A percentile compares a stretch with the other conserved stretches of the same genome.
These are phyloP conservation scores for Salpingus planirostris DNA, from an alignment of 2,888 invertebrate genomes.

Conservation along the genomic window DNA sequence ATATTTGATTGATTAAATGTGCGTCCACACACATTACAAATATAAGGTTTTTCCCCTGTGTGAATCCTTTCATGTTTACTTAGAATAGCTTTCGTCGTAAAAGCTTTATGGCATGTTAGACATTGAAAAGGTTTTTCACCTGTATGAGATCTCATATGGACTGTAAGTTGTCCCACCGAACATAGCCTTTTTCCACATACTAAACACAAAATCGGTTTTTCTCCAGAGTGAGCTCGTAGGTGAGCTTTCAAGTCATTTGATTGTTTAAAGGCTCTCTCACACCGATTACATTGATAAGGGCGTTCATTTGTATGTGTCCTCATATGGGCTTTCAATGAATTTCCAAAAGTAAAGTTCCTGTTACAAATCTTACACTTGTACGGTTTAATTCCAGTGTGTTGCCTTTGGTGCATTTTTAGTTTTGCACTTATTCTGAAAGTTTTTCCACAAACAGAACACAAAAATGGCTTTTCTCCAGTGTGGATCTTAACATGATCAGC, in stretches of 20 bases:
- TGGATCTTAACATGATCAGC: conserved; percentile 38
- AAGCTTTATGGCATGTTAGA: too few species aligned
- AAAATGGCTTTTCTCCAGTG: conserved; percentile 36
- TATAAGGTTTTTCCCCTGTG: too few species aligned
- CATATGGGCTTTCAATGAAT: conserved; percentile 26
- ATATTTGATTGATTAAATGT: too few species aligned
- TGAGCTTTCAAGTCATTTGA: conserved; percentile 38
- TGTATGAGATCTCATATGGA: too few species aligned
- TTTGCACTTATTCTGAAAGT: conserved; percentile 36
- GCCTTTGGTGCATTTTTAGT: conserved; percentile 30
- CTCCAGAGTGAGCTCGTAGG: conserved; percentile 42
- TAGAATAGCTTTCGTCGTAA: too few species aligned
- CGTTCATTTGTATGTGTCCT: conserved; percentile 29
- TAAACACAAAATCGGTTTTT: conserved; percentile 43
- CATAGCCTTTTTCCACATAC: conserved; percentile 37
- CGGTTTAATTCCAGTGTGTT: conserved; percentile 30
- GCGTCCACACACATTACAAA: too few species aligned
- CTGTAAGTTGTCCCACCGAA: too few species aligned
- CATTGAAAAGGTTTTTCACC: too few species aligned
- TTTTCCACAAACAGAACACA: conserved; percentile 32
- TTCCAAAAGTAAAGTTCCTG: conserved; percentile 21
- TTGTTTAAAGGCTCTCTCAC: conserved; percentile 38
- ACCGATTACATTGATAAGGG: conserved; percentile 33
- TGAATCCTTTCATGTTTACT: too few species aligned
- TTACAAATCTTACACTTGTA: conserved; percentile 25